Base-by-base conservation (phyloP, 2,797 vertebrate species). In the Ptychadena robeensis region DNA sequence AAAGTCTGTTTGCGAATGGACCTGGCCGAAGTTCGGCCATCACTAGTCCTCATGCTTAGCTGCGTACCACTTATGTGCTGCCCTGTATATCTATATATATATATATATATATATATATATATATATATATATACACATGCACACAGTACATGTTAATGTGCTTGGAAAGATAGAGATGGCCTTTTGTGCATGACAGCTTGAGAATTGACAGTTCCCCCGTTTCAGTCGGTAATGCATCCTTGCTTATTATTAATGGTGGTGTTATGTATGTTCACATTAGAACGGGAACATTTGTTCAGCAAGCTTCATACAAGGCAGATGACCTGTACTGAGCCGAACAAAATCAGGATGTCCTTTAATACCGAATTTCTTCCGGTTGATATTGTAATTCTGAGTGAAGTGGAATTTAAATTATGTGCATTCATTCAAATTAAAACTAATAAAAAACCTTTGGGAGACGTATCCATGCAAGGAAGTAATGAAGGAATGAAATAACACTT, bases 401-500 rank as follows among this genome's bases (percentile, higher is more conserved):
- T 59, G 69, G 38, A 79, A 83, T 83, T 73, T 34, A 64, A 61
- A 71, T 40, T 76, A 37, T 81, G 59, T 70, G 35, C 75, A 67
- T 70, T 79, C 27, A 59, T 79, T 73, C 40, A 79, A 82, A 76
- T 82, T 82, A 76, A 44, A 82, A 48, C 53, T 34, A 64, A 32
- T 37, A 73, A 30, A 79, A 79, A 57, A 61, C 59, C 15, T 78
- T 72, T 77, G 57, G 57, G 73, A 72, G 32, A 67, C 61, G 37
- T 73, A 40, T 67, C 64, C 69, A 67, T 79, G 82, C 64, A 79
- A 63, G 63, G 25, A 61, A 25, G 59, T n/a, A 53, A 53, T 53
- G 75, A 68, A 82, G 66, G 44, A 82, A 53, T 37, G 22, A 79
- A 73, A 73, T 79, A 63, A 83, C 76, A 79, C 68, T 38, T 73